Percentiles rank a stretch among this genome's conserved stretches.
These are phyloP conservation scores for Gambusia holbrooki DNA, from an alignment of 2,113 vertebrate species.

Conservation along the genomic window DNA sequence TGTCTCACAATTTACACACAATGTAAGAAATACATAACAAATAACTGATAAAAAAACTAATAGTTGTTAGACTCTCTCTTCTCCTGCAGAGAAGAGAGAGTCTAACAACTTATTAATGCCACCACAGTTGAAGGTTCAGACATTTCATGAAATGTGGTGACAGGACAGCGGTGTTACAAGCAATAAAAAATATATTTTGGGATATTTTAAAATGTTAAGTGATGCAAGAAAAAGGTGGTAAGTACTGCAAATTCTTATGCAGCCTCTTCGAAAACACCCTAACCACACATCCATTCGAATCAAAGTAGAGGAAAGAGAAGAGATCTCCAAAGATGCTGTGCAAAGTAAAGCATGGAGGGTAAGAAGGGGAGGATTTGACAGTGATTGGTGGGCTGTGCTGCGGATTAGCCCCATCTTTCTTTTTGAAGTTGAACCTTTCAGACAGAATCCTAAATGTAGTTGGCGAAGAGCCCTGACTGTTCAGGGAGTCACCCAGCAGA, in stretches of 20 bases:
- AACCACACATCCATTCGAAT: slow-evolving; percentile 53
- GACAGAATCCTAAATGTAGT: slow-evolving; percentile 69
- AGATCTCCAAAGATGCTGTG: slow-evolving; percentile 38
- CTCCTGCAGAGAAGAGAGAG: not conserved
- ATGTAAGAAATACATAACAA: too few relatives aligned
- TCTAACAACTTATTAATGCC: slow-evolving; percentile 26
- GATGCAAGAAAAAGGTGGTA: slow-evolving; percentile 21
- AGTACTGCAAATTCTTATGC: slow-evolving; percentile 31
- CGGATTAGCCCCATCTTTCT: slow-evolving; percentile 44
- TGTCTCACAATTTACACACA: too few relatives aligned
- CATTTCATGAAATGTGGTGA: slow-evolving; percentile 24
- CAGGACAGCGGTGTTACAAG: slow-evolving; percentile 1
- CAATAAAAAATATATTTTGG: not conserved
- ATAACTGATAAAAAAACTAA: too few relatives aligned
- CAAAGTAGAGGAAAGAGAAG: slow-evolving; percentile 25
- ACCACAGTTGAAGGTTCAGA: not conserved
- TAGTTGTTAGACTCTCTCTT: too few relatives aligned
- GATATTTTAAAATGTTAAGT: slow-evolving; percentile 13
- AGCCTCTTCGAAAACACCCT: slow-evolving; percentile 41
- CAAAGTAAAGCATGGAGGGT: slow-evolving; percentile 5
- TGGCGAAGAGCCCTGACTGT: slow-evolving; percentile 56
- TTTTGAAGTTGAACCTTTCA: slow-evolving; percentile 66
- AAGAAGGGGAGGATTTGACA: slow-evolving; percentile 34
- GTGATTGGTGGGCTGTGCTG: slow-evolving; percentile 49
- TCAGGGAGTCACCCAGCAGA: slow-evolving; percentile 30